Base-by-base conservation (phyloP, 2,888 invertebrate genomes). In the Chloroclystis v-ata region DNA sequence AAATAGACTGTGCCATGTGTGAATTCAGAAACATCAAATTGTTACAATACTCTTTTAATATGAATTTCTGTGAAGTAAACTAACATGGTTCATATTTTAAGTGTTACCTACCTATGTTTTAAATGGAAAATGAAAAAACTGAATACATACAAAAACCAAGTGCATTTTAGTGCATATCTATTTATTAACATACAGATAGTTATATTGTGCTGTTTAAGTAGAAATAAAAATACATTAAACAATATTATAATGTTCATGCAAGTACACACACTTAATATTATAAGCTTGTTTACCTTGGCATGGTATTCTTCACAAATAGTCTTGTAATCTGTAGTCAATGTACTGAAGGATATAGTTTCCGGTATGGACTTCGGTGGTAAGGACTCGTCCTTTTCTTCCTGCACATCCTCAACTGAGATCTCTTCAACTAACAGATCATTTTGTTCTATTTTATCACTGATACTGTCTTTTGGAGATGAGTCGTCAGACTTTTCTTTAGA, bases 281-380 rank as follows among this genome's bases (percentile, higher is more conserved):
- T 67, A 32, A 14, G 39, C 40, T 30, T 25, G 38, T 80, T 68
- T 84, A 94, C 94, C 89, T 92, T 93, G 43, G 77, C 89, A 39
- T 91, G 90, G 71, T 91, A 92, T 51, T 93, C 92, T 59, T 93
- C 92, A 65, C 93, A 90, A 43, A 93, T 87, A 11, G 93, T 92
- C 67, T 92, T 92, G 70, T 93, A 93, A 57, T 93, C 94, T 16
- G 93, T 92, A 7, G 92, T 90, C 59, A 91, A 82, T 4, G 90
- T 89, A 60, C 89, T 90, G 47, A 91, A 88, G 52, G 88, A 85
- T 52, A 74, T 68, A 8, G 76, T 78, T 37, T 87, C 86, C 9
- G 72, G 70, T 45, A 82, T 69, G 1, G 84, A 85, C 51, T 83
- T 86, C 1, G 78, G 76, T 37, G 78, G 78, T 1, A 70, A 67